These are phyloP conservation scores for Smithornis capensis DNA, from an alignment of 2,113 vertebrate genomes.

Conservation along the genomic window DNA sequence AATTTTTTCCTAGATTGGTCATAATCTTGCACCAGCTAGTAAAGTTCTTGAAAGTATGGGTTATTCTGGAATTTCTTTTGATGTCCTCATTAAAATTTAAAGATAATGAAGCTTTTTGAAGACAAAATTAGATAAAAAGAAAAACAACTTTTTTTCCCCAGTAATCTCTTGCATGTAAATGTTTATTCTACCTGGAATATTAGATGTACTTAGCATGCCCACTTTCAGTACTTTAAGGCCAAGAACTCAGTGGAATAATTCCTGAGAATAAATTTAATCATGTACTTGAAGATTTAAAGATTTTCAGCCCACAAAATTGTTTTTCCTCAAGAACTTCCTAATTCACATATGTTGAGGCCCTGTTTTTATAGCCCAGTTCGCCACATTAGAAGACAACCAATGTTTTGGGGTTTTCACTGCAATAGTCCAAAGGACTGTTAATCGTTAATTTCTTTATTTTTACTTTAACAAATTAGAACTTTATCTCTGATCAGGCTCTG, in stretches of 20 bases:
- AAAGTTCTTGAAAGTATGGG: not conserved
- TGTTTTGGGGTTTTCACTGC: not conserved
- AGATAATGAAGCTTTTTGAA: not conserved
- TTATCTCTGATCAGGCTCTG: not conserved
- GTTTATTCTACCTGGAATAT: not conserved
- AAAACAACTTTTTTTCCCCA: not conserved
- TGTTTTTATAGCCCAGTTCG: not conserved
- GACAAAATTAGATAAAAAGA: not conserved
- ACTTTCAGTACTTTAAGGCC: not conserved
- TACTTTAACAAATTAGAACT: not conserved
- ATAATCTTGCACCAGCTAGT: not conserved
- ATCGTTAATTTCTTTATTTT: not conserved
- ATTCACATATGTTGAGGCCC: accelerated
- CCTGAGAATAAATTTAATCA: not conserved
- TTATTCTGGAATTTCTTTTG: not conserved
- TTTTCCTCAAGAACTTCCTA: not conserved
- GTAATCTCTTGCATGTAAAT: not conserved
- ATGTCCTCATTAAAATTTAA: not conserved
- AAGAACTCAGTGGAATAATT: not conserved
- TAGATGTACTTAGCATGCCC: not conserved
- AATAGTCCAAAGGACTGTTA: not conserved
- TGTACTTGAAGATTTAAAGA: not conserved
- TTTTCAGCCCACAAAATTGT: not conserved
- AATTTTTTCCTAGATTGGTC: not conserved
- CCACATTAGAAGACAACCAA: not conserved